A percentile compares a stretch with the other conserved stretches of the same genome.
phyloP scores from a whole-genome alignment of 2,888 invertebrate genomes.

The Rotaria socialis region DNA sequence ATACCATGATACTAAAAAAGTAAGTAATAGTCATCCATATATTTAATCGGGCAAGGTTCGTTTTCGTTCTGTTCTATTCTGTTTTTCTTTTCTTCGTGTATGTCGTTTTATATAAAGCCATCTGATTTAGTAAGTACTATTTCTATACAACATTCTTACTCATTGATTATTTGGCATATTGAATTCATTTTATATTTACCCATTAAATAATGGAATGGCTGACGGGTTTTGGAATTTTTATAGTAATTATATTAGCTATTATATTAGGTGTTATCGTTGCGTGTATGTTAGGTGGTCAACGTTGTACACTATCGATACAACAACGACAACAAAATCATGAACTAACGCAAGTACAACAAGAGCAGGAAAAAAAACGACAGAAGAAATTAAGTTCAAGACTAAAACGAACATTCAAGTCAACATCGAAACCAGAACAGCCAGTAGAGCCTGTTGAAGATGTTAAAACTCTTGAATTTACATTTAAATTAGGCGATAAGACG shows the following conservation, averaged over 20 bases:
- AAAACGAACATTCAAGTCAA: background rate
- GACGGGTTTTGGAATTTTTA: background rate
- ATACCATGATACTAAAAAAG: background rate
- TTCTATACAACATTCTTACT: background rate
- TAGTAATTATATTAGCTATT: background rate
- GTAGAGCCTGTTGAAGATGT: background rate
- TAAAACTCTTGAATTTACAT: background rate
- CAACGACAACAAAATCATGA: background rate
- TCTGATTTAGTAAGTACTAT: background rate
- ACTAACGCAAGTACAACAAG: slow-evolving; percentile 20
- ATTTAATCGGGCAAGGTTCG: background rate
- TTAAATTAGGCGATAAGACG: background rate
- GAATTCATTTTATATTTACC: background rate
- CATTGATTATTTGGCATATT: background rate
- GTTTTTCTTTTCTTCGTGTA: background rate
- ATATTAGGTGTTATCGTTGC: background rate
- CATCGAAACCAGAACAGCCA: background rate
- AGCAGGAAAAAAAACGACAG: background rate
- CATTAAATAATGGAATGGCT: background rate
- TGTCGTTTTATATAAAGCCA: background rate
- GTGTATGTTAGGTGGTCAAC: background rate
- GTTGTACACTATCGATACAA: background rate
- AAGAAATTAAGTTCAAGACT: background rate
- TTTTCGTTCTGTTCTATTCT: background rate
- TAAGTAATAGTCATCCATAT: too few species aligned